Base-by-base conservation (phyloP, 2,113 vertebrate species). In the Prochilodus magdalenae region DNA sequence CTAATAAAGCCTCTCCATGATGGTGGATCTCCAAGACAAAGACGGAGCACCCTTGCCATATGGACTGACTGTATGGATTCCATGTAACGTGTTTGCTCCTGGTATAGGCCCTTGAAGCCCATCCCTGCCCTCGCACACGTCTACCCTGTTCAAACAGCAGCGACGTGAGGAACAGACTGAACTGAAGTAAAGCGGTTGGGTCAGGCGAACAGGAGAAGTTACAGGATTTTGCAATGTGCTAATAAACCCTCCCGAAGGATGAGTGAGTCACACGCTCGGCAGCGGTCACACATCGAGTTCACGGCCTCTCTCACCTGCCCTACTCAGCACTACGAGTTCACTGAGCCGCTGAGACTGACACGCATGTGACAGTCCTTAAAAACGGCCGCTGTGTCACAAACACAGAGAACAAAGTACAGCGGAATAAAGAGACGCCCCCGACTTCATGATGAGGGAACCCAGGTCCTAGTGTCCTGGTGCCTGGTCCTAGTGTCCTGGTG, bases 271-370 rank as follows among this genome's bases (percentile, higher is more conserved):
- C 57, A 74, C 27, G 4, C 4, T 24, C 53, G 30, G 14, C 3
- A 27, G 0, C 7, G 53, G 53, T 7, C 60, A 49, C 49, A 51
- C 49, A 51, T 18, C 0, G 27, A 36, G 75, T 78, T 78, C 75
- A 67, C 1, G 47, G 24, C 27, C 47, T 14, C 20, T 33, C 13
- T 53, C 1, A n/a, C 24, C 18, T 65, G 18, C 59, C 74, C 36
- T 11, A 1, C 77, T 89, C 86, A 91, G 87, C 89, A 90, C 27
- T 22, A 30, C 22, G 51, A 5, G 69, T 30, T 16, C 20, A 51
- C 12, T 12, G 20, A 44, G 13, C 18, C n/a, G 22, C 15, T 7
- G 27, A 78, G 36, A 77, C 27, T 47, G 65, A 78, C 77, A 73
- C 66, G 53, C 30, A 65, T 66, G 4, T 16, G 3, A n/a, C 7